A percentile compares a stretch with the other conserved stretches of the same genome.
Conservation (phyloP, 2,888 invertebrate species). For the Timema cristinae region DNA sequence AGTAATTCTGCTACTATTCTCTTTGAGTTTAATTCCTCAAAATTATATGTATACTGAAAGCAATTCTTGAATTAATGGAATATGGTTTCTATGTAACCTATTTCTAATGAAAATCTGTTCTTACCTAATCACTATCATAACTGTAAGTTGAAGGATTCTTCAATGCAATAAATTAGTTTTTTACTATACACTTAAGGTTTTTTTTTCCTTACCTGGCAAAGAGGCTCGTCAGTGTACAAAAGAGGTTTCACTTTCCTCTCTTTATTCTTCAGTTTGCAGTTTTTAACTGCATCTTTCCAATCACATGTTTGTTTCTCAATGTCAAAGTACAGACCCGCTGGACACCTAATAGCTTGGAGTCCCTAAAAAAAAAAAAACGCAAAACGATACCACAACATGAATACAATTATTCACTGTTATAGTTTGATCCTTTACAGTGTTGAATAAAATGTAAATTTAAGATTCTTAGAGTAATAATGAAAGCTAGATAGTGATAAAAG, state of each 20-base stretch:
- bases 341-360: slow-evolving; percentile 88
- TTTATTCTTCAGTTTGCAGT: slow-evolving; percentile 86
- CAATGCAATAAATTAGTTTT: background rate
- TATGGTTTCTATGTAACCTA: no score
- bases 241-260: slow-evolving; percentile 83
- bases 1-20: no score
- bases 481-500: no score
- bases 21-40: no score
- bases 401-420: no score
- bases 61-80: no score
- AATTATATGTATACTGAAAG: no score
- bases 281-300: slow-evolving; percentile 91
- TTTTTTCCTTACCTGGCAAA: slow-evolving; percentile 54
- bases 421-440: no score
- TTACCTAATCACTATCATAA: background rate
- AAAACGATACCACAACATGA: background rate
- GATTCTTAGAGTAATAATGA: no score
- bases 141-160: background rate
- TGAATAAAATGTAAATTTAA: no score
- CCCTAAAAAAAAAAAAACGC: slow-evolving; percentile 54
- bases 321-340: slow-evolving; percentile 88
- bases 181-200: background rate
- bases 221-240: slow-evolving; percentile 82
- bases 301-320: slow-evolving; percentile 94
- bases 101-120: background rate